phyloP scores from a whole-genome alignment of 2,888 invertebrate species.

The Lordiphosa andalusiaca region DNA sequence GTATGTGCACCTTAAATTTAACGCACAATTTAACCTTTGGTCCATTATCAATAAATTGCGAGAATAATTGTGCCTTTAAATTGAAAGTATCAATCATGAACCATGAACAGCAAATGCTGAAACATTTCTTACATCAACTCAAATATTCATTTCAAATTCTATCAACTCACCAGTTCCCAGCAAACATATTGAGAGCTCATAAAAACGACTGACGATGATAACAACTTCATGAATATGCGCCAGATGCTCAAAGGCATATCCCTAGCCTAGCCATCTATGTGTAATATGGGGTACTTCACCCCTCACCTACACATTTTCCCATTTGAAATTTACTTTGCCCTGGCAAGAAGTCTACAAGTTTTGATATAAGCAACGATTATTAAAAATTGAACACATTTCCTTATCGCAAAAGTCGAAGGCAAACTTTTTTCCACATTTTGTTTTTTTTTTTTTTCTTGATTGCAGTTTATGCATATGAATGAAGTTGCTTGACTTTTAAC shows the following conservation, averaged over 20 bases:
- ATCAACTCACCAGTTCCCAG: not conserved
- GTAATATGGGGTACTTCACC: not conserved
- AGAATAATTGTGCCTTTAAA: too few relatives aligned
- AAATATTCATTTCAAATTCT: not conserved
- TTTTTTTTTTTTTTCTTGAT: conserved; percentile 30
- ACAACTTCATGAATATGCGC: conserved; percentile 29
- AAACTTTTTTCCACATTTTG: conserved; percentile 1
- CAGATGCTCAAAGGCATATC: conserved; percentile 24
- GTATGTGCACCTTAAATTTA: too few relatives aligned
- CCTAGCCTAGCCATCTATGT: conserved; percentile 1
- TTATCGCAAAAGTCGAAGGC: conserved; percentile 7
- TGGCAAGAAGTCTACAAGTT: conserved; percentile 16
- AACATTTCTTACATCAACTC: too few relatives aligned
- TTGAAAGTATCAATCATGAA: too few relatives aligned
- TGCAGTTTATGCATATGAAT: conserved; percentile 71
- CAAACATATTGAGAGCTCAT: conserved; percentile 20
- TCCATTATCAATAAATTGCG: too few relatives aligned
- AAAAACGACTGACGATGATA: conserved; percentile 41
- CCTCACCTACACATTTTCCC: not conserved
- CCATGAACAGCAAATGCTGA: too few relatives aligned
- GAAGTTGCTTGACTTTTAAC: conserved; percentile 60
- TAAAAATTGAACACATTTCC: conserved; percentile 65
- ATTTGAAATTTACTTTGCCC: too few relatives aligned
- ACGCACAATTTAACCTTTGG: too few relatives aligned
- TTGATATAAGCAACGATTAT: conserved; percentile 62